A percentile compares a stretch with the other conserved stretches of the same genome.
Conservation (phyloP, 1,140 invertebrate species). For the Physella acuta region DNA sequence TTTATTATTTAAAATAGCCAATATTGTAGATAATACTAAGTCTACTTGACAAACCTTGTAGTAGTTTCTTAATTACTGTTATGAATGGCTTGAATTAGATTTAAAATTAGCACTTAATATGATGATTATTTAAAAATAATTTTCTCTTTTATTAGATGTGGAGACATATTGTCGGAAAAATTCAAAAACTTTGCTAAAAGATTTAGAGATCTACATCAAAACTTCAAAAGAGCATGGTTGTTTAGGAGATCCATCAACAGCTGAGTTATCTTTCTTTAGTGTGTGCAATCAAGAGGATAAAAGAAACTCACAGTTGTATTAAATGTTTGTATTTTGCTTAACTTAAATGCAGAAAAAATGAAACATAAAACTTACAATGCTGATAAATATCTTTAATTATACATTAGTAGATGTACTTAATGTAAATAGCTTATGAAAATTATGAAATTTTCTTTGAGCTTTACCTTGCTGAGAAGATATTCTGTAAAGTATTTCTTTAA, state of each 20-base stretch:
- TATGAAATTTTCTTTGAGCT: no score
- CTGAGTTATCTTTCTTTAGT: slow-evolving; percentile 10
- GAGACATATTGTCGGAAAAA: slow-evolving; percentile 20
- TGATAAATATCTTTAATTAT: no score
- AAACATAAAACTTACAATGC: no score
- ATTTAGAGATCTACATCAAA: slow-evolving; percentile 11
- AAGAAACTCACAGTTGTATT: neutral
- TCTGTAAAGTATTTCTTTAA: no score
- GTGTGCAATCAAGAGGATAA: slow-evolving; percentile 17
- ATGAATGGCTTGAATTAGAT: neutral
- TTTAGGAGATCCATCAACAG: neutral
- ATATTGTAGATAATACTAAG: neutral
- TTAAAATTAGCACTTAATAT: neutral
- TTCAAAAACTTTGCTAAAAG: slow-evolving; percentile 21
- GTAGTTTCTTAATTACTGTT: neutral
- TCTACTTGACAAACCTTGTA: neutral
- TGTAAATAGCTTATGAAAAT: no score
- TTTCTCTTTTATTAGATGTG: slow-evolving; percentile 14
- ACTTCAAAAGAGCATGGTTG: slow-evolving; percentile 1
- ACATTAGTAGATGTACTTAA: no score
- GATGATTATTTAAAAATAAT: neutral
- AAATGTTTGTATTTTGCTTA: neutral
- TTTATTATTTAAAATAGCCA: neutral
- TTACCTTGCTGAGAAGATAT: no score
- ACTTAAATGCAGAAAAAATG: no score